These are phyloP conservation scores for Hipposideros larvatus DNA, from an alignment of 2,797 vertebrate species.

Conservation along the genomic window DNA sequence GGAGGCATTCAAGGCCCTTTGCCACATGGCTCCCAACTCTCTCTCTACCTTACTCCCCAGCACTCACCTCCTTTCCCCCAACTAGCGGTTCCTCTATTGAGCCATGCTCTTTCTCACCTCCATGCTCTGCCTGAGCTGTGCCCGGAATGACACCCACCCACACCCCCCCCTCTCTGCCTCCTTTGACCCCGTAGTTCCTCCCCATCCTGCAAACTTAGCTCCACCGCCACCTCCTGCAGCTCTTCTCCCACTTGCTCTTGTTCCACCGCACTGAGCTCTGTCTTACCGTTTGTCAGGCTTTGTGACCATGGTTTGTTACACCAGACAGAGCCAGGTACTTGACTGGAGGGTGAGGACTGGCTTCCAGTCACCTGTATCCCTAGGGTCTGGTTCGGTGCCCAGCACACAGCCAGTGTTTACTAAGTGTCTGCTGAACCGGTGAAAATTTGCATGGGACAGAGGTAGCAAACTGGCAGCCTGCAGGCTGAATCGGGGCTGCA, in stretches of 20 bases:
- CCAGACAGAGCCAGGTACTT: not conserved
- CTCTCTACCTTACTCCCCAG: not conserved
- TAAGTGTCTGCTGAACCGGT: not conserved
- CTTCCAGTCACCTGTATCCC: not conserved
- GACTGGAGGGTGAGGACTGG: not conserved
- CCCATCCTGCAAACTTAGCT: not conserved
- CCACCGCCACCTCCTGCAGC: not conserved
- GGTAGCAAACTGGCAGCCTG: not conserved
- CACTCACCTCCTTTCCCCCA: not conserved
- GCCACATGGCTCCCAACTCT: not conserved
- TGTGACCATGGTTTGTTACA: slow-evolving; percentile 6
- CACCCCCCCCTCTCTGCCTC: not conserved
- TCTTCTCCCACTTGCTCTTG: not conserved
- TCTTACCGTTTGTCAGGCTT: not conserved
- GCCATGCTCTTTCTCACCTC: not conserved
- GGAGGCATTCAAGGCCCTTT: not conserved
- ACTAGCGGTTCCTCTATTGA: not conserved
- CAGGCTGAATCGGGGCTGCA: not conserved
- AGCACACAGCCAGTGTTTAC: not conserved
- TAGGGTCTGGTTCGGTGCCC: not conserved
- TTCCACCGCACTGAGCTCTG: not conserved
- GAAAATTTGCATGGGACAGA: not conserved
- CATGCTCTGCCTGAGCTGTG: not conserved
- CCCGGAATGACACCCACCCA: not conserved
- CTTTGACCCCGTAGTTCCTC: not conserved